Base-by-base conservation (phyloP, 1,140 invertebrate genomes). In the Macrobrachium nipponense region DNA sequence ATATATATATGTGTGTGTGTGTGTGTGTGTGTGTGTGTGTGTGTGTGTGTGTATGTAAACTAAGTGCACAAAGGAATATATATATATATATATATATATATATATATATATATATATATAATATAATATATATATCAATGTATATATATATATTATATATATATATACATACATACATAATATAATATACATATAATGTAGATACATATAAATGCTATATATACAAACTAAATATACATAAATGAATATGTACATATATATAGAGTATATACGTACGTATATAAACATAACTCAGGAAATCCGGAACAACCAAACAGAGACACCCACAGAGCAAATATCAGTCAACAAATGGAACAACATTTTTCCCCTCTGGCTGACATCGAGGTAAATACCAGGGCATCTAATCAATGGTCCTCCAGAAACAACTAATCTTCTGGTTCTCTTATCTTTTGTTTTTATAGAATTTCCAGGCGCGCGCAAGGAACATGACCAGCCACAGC, bases 41-140 rank as follows among this genome's bases (percentile, higher is more conserved):
- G 10, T 51, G 10, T 51, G 10, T 51, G 10, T 51, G 10, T 51
- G 10, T 51, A 51, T 51, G 10, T 51, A 51, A 6, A 51, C 10
- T 51, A 68, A 23, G n/a, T n/a, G 23, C n/a, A 68, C 5, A 68
- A 2, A 68, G 2, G 8, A 18, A 68, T 68, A 68, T 68, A 68
- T 5, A 68, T 68, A 68, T 23, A 68, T 68, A 20, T 20, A 68
- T 68, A 68, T 68, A 68, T 20, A 68, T 8, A 68, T 68, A 68
- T 68, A 68, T 68, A 68, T 20, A 68, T 68, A 68, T 68, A 68
- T 68, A 68, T 20, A 68, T 68, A 68, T 68, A 68, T 20, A 68
- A 4, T 23, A 23, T 23, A 23, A 68, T 68, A 68, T 20, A 68
- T 68, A 20, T 68, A 68, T 20, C 23, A 5, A 51, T 20, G 23